A percentile compares a stretch with the other conserved stretches of the same genome.
phyloP scores from a whole-genome alignment of 2,888 invertebrate species.

The Dioctria linearis region DNA sequence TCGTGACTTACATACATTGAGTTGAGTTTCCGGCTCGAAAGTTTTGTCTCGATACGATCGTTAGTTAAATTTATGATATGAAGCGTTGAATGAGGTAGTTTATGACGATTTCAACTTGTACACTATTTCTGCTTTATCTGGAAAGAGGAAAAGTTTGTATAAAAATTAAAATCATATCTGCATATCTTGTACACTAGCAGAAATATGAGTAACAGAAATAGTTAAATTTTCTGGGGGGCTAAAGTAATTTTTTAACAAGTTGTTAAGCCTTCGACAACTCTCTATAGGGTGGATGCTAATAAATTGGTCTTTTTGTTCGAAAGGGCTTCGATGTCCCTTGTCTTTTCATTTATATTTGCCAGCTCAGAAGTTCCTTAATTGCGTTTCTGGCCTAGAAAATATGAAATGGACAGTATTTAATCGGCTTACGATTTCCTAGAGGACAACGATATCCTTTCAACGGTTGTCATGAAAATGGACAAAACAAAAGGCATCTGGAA shows the following conservation, averaged over 20 bases:
- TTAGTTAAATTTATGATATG: constrained; percentile 40
- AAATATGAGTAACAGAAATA: not conserved
- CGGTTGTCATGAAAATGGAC: constrained; percentile 46
- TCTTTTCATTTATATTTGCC: constrained; percentile 41
- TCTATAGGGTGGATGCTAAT: constrained; percentile 13
- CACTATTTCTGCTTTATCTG: not conserved
- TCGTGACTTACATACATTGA: constrained; percentile 53
- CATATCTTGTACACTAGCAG: not conserved
- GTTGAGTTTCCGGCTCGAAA: constrained; percentile 48
- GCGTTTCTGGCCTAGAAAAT: constrained; percentile 25
- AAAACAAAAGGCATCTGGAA: constrained; percentile 42
- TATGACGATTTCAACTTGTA: constrained; percentile 12
- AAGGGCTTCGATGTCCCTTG: constrained; percentile 38
- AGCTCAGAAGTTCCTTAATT: constrained; percentile 49
- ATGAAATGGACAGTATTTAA: constrained; percentile 50
- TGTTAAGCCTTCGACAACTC: constrained; percentile 15
- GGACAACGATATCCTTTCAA: constrained; percentile 36
- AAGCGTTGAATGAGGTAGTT: constrained; percentile 32
- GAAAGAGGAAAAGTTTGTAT: not conserved
- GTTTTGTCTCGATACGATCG: constrained; percentile 40
- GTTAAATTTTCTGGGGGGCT: not conserved
- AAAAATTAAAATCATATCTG: not conserved
- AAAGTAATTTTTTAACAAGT: constrained; percentile 43
- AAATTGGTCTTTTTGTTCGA: constrained; percentile 43
- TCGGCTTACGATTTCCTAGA: constrained; percentile 51